Conservation (phyloP, 2,113 vertebrate species). For the Pterophyllum scalare region DNA sequence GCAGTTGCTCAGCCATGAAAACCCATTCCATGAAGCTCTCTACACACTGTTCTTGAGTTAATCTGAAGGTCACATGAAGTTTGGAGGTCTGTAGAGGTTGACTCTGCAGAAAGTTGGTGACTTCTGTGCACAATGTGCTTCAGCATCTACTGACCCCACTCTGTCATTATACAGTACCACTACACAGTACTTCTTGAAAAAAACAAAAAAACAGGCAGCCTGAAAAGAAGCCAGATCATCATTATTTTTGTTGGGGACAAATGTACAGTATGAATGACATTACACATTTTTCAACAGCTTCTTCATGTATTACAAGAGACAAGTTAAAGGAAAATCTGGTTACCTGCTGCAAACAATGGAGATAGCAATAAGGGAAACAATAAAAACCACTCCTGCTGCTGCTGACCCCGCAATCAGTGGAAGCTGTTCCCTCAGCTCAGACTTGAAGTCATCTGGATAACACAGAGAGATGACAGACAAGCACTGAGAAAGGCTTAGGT, state of each 20-base stretch:
- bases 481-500: background rate
- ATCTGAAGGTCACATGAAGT: no score
- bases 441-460: conserved; percentile 94
- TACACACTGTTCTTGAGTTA: no score
- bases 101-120: no score
- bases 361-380: conserved; percentile 96
- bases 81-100: no score
- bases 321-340: conserved; percentile 9
- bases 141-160: no score
- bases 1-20: no score
- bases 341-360: conserved; percentile 99
- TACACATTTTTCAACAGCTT: background rate
- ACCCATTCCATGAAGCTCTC: no score
- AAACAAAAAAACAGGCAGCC: background rate
- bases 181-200: background rate
- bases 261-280: background rate
- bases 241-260: background rate
- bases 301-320: background rate
- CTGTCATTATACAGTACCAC: no score
- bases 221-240: background rate
- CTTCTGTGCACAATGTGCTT: no score
- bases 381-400: conserved; percentile 94
- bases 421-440: conserved; percentile 95
- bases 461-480: conserved; percentile 34
- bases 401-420: conserved; percentile 96